Evolutionary conservation across 2,113 vertebrate species (phyloP).

Genomic region (Gallinago media): DNA sequence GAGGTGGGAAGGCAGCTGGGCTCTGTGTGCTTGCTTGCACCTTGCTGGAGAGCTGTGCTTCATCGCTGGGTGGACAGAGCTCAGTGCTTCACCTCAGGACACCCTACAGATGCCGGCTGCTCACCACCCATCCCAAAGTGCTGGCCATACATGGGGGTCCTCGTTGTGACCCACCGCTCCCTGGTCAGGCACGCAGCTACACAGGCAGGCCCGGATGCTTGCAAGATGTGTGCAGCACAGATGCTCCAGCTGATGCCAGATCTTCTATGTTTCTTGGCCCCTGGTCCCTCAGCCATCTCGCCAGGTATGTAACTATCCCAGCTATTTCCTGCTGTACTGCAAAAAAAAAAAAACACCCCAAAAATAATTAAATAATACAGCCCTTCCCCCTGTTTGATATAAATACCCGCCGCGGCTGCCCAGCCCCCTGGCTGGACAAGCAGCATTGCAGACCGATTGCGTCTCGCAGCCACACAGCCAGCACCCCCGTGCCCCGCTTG

Average conservation of each 20-base stretch:
- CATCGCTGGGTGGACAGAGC: background rate
- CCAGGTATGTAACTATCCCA: conserved; percentile 82
- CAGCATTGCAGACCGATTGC: conserved; percentile 80
- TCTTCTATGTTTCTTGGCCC: conserved; percentile 75
- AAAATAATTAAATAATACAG: background rate
- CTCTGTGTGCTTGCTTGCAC: background rate
- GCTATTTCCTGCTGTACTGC: conserved; percentile 77
- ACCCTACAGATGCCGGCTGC: accelerated
- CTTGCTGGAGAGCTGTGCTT: background rate
- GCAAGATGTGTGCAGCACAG: background rate
- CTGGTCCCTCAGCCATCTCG: background rate
- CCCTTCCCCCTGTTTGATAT: conserved; percentile 47
- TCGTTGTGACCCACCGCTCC: background rate
- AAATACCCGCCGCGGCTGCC: conserved; percentile 44
- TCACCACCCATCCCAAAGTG: accelerated
- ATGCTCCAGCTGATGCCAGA: background rate
- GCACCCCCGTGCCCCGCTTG: conserved; percentile 40
- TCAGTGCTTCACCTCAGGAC: background rate
- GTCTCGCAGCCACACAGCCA: conserved; percentile 63
- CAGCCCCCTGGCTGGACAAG: conserved; percentile 1
- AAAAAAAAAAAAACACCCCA: conserved; percentile 28
- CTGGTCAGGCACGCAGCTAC: background rate
- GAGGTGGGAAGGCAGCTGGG: background rate
- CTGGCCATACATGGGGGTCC: background rate
- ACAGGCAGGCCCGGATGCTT: background rate